Evolutionary conservation across 2,888 invertebrate genomes (phyloP).

Genomic region (Conchocele bisecta): DNA sequence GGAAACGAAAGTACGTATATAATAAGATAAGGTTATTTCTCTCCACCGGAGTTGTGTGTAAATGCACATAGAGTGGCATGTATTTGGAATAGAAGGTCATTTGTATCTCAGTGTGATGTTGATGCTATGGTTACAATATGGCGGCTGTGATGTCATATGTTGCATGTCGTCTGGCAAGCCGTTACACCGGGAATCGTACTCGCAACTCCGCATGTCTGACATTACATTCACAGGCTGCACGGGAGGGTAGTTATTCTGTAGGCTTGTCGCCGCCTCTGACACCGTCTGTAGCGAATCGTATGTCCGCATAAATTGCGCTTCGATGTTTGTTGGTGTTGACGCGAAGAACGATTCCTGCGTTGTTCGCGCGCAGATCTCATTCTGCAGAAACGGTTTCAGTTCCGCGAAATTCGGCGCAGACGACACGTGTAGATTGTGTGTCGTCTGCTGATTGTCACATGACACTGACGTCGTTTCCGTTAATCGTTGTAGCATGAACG

Average conservation of each 20-base stretch:
- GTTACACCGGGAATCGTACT: conserved; percentile 8
- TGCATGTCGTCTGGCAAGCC: neutral
- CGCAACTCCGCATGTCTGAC: neutral
- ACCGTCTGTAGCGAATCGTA: conserved; percentile 7
- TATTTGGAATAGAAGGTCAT: too few species aligned
- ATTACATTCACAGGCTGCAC: neutral
- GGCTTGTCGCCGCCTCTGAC: neutral
- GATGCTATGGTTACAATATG: conserved; percentile 75
- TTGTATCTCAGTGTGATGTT: conserved; percentile 78
- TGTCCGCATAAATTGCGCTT: conserved; percentile 26
- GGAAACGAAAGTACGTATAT: too few species aligned
- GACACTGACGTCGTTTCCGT: conserved; percentile 31
- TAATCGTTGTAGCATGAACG: conserved; percentile 50
- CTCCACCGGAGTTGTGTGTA: too few species aligned
- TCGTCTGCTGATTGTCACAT: conserved; percentile 8
- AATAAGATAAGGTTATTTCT: too few species aligned
- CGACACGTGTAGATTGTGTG: conserved; percentile 15
- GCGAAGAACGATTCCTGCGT: conserved; percentile 40
- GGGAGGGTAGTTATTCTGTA: neutral
- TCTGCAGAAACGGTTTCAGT: conserved; percentile 58
- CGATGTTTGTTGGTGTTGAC: conserved; percentile 35
- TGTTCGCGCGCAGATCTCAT: conserved; percentile 35
- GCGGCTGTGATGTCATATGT: conserved; percentile 38
- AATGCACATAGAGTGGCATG: too few species aligned
- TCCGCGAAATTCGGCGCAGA: conserved; percentile 62